phyloP scores from a whole-genome alignment of 1,140 invertebrate species.

The Zaprionus gabonicus region DNA sequence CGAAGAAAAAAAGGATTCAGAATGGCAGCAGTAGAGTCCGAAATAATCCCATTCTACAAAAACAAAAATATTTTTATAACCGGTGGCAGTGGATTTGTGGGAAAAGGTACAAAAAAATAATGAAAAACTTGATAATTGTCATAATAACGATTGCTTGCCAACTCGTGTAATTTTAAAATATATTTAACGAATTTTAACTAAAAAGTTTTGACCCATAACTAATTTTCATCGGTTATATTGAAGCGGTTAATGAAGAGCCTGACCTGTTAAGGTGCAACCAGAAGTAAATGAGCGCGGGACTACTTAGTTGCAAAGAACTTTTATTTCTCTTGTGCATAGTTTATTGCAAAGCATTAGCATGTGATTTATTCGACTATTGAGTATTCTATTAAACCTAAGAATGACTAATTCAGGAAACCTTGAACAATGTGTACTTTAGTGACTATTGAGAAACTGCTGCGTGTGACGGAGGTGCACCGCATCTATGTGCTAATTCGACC shows the following conservation, averaged over 20 bases:
- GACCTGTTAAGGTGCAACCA: too few species aligned
- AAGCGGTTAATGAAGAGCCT: too few species aligned
- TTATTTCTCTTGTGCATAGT: too few species aligned
- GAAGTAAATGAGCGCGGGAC: too few species aligned
- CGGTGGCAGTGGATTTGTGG: constrained; percentile 90
- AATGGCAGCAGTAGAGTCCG: constrained; percentile 29
- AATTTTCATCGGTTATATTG: too few species aligned
- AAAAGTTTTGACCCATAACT: too few species aligned
- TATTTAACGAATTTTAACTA: background rate
- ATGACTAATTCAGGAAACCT: too few species aligned
- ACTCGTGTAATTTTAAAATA: background rate
- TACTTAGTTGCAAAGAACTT: too few species aligned
- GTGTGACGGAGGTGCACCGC: constrained; percentile 88
- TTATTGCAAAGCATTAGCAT: too few species aligned
- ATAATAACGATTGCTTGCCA: background rate
- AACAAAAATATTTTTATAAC: constrained; percentile 87
- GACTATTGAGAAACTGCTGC: constrained; percentile 92
- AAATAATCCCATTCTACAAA: constrained; percentile 86
- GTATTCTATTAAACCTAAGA: too few species aligned
- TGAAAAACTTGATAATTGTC: background rate
- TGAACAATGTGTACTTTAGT: constrained; percentile 65
- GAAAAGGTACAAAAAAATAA: constrained; percentile 86
- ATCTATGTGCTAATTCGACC: constrained; percentile 91
- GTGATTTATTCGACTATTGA: too few species aligned
- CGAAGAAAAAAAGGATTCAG: background rate